These are phyloP conservation scores for Ameiurus melas DNA, from an alignment of 2,113 vertebrate genomes.

Conservation along the genomic window DNA sequence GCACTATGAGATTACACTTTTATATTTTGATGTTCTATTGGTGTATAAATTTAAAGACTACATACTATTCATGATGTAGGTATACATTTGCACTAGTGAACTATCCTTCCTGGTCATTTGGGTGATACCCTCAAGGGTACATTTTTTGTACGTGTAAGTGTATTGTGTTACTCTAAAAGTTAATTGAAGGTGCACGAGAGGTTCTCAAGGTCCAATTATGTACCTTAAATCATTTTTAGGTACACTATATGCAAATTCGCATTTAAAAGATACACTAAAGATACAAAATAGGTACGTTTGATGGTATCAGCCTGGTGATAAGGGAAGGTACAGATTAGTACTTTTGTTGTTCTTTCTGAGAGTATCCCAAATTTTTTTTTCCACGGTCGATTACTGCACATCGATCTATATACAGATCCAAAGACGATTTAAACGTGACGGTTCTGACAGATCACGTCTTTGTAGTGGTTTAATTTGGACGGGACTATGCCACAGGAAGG, in stretches of 20 bases:
- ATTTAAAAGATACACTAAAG: not conserved
- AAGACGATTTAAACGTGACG: not conserved
- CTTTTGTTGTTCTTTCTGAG: not conserved
- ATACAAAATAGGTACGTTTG: not conserved
- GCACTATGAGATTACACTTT: not conserved
- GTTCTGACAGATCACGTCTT: not conserved
- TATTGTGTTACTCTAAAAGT: not conserved
- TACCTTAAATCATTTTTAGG: not conserved
- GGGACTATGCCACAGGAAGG: too few species aligned
- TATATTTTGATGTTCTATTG: not conserved
- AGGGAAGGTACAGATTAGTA: not conserved
- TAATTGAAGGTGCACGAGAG: not conserved
- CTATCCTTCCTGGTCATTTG: not conserved
- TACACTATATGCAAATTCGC: not conserved
- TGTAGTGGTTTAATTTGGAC: not conserved
- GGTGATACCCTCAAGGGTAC: not conserved
- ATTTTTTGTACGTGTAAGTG: not conserved
- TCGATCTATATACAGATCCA: not conserved
- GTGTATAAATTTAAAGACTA: not conserved
- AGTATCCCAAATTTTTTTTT: not conserved
- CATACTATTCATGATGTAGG: not conserved
- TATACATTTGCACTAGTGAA: not conserved
- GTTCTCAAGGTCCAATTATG: not conserved
- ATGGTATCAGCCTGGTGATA: not conserved
- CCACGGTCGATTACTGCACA: not conserved